Percentiles rank a stretch among this genome's conserved stretches.
These are phyloP conservation scores for Acleris laterana DNA, from an alignment of 2,888 invertebrate genomes.

Conservation along the genomic window DNA sequence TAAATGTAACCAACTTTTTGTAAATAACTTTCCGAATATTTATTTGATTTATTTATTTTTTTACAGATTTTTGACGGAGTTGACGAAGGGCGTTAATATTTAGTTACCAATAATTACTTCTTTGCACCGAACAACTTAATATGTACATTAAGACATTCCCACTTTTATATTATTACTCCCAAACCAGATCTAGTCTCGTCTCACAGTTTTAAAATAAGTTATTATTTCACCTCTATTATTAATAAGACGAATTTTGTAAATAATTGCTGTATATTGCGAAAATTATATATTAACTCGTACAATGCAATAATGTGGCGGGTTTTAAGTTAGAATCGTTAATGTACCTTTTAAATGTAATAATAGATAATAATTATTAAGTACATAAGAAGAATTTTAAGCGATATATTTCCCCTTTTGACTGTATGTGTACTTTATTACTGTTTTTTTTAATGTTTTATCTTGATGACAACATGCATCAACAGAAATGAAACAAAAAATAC, in stretches of 20 bases:
- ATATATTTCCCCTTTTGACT: not conserved
- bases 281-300: conserved; percentile 19
- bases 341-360: conserved; percentile 18
- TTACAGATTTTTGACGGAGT: conserved; percentile 76
- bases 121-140: conserved; percentile 42
- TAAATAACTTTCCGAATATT: conserved; percentile 44
- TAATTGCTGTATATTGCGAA: conserved; percentile 37
- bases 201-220: conserved; percentile 83
- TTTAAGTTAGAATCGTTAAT: conserved; percentile 11
- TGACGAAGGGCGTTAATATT: conserved; percentile 49
- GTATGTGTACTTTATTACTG: not conserved
- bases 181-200: conserved; percentile 81
- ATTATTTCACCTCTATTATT: conserved; percentile 38
- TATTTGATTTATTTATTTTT: conserved; percentile 46
- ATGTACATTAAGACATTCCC: conserved; percentile 38
- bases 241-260: conserved; percentile 33
- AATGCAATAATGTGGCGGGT: conserved; percentile 21
- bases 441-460: not conserved
- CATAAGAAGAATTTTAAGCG: not conserved
- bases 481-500: too few relatives aligned
- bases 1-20: conserved; percentile 17
- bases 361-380: conserved; percentile 4
- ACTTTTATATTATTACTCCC: conserved; percentile 59
- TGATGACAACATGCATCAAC: too few relatives aligned
- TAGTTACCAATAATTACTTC: conserved; percentile 59